Percentiles rank a stretch among this genome's conserved stretches.
Evolutionary conservation across 2,888 invertebrate species (phyloP).

Genomic region (Carpatolechia fugitivella): DNA sequence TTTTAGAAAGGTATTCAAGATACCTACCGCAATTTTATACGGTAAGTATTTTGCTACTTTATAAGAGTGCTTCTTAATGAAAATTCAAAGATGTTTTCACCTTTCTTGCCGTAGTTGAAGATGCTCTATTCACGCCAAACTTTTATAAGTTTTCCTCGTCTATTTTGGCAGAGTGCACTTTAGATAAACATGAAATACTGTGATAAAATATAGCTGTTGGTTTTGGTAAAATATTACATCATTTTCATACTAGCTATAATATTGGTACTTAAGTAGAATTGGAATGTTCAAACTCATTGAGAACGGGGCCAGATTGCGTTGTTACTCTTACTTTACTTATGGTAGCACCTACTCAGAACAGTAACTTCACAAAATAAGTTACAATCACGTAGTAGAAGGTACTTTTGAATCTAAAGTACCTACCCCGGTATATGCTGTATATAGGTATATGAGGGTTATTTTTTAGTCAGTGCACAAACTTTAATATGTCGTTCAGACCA

Average conservation of each 20-base stretch:
- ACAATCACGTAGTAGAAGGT: too few relatives aligned
- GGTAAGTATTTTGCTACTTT: too few relatives aligned
- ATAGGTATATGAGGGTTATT: too few relatives aligned
- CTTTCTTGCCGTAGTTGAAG: neutral
- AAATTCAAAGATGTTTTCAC: too few relatives aligned
- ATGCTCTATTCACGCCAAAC: neutral
- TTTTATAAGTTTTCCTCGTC: neutral
- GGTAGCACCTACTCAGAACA: neutral
- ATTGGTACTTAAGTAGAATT: too few relatives aligned
- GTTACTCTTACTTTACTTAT: neutral
- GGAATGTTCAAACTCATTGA: neutral
- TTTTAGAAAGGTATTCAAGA: too few relatives aligned
- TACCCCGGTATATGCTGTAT: too few relatives aligned
- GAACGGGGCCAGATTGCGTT: neutral
- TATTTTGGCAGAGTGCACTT: neutral
- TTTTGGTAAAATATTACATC: neutral
- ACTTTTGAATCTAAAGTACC: too few relatives aligned
- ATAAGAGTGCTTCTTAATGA: too few relatives aligned
- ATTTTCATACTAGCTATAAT: neutral
- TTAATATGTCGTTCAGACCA: too few relatives aligned
- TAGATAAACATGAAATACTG: neutral
- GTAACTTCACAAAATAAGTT: neutral
- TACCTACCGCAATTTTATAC: too few relatives aligned
- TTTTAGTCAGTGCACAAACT: too few relatives aligned
- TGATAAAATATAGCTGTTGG: neutral